A percentile compares a stretch with the other conserved stretches of the same genome.
Conservation (phyloP, 2,113 vertebrate genomes). For the Potamarius usumacintae region DNA sequence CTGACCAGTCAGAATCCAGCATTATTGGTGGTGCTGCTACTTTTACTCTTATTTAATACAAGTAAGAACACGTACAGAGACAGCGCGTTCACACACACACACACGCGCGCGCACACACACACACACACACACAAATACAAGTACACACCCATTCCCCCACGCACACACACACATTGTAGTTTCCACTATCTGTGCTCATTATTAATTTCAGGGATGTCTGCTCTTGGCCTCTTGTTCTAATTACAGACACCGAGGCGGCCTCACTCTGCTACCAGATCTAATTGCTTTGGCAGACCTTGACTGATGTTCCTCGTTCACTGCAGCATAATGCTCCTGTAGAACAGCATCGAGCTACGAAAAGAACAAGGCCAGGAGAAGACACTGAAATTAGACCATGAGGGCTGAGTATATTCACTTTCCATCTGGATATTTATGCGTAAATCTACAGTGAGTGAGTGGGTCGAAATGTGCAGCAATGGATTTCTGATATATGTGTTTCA, state of each 20-base stretch:
- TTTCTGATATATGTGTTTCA: neutral
- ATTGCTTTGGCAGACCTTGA: conserved; percentile 46
- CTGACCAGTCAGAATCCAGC: neutral
- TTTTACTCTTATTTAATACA: neutral
- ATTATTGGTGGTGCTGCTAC: neutral
- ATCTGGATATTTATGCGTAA: neutral
- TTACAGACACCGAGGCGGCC: conserved; percentile 19
- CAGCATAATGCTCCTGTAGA: conserved; percentile 36
- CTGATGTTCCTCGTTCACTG: conserved; percentile 43
- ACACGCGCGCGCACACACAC: conserved; percentile 7
- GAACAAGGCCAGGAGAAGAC: conserved; percentile 7
- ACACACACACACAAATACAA: conserved; percentile 1
- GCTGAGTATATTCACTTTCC: neutral
- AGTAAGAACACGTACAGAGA: conserved; percentile 1
- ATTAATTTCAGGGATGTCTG: conserved; percentile 43
- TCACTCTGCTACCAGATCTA: conserved; percentile 34
- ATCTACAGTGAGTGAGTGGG: neutral
- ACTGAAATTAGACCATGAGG: neutral
- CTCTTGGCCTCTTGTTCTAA: conserved; percentile 37
- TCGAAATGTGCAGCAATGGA: neutral
- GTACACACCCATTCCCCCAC: conserved; percentile 9
- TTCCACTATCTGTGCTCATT: conserved; percentile 26
- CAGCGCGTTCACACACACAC: neutral
- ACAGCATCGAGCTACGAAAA: conserved; percentile 17
- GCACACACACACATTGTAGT: conserved; percentile 8